Conservation (phyloP, 2,888 invertebrate genomes). For the Philereme vetulata region DNA sequence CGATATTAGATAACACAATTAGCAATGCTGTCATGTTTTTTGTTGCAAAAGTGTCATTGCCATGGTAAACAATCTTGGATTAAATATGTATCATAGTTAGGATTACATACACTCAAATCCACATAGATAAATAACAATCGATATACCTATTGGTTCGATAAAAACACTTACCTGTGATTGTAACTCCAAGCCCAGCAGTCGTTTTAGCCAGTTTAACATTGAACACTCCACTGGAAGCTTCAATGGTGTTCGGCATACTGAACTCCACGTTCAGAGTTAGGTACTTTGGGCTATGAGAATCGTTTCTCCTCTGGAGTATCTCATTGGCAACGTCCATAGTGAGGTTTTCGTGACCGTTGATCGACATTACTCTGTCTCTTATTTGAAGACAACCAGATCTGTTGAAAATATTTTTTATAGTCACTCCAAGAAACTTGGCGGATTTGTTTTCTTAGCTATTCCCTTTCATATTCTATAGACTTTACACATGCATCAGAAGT, state of each 20-base stretch:
- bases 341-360: constrained; percentile 90
- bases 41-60: too few species aligned
- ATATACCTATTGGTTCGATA: too few species aligned
- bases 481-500: too few species aligned
- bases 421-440: too few species aligned
- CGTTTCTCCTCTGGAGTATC: constrained; percentile 82
- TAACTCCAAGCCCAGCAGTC: constrained; percentile 93
- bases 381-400: constrained; percentile 90
- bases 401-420: constrained; percentile 10
- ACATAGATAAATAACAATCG: too few species aligned
- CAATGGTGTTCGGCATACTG: constrained; percentile 95
- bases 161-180: constrained; percentile 87
- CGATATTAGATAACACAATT: too few species aligned
- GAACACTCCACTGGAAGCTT: constrained; percentile 95
- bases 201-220: constrained; percentile 93
- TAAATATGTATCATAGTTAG: too few species aligned
- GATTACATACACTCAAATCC: too few species aligned
- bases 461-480: too few species aligned
- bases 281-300: constrained; percentile 84
- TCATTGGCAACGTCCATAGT: constrained; percentile 85
- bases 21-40: too few species aligned
- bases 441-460: too few species aligned
- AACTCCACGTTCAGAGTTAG: constrained; percentile 93
- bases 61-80: too few species aligned
- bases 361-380: constrained; percentile 92